Evolutionary conservation across 2,888 invertebrate species (phyloP), one percentile per base, ranked within the genome.

Genomic region (Sminthurinus aureus): DNA sequence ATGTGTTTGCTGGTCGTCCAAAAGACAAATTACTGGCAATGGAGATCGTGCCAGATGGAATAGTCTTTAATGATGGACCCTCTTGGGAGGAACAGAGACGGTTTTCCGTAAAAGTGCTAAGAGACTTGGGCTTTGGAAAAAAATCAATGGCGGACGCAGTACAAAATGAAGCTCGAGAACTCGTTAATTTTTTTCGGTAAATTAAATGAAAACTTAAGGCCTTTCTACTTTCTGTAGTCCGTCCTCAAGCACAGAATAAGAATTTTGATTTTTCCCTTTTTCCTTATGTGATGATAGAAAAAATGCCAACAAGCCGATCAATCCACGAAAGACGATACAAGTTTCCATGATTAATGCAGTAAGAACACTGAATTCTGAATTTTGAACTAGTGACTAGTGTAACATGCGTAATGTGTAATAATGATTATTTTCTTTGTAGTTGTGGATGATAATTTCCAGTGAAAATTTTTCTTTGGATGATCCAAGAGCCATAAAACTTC

Each of bases 401-500:
- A n/a, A n/a, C n/a, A n/a, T n/a, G n/a, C n/a, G n/a, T n/a, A n/a
- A n/a, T n/a, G n/a, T n/a, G n/a, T n/a, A n/a, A n/a, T n/a, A n/a
- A n/a, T n/a, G n/a, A n/a, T n/a, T n/a, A n/a, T 38, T 38, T 38
- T 38, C 38, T 38, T 38, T 38, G 6, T 6, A 38, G 38, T 82
- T 87, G 2, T 87, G 87, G 87, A 83, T 83, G 51, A 84, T 87
- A 24, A 66, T 86, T n/a, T 85, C 86, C 11, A 83, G 83, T 24
- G 82, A 86, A 13, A 87, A 85, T 67, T 86, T 87, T 77, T 82
- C 84, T 0, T 67, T 87, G 50, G 81, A 86, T 69, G 86, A 87
- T 50, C 71, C 84, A 1, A 83, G 82, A 77, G 86, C 85, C 12
- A 38, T 81, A 12, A 18, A 83, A 26, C 76, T 86, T 13, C 86